Conservation (phyloP, 2,888 invertebrate species). For the Xylota sylvarum region DNA sequence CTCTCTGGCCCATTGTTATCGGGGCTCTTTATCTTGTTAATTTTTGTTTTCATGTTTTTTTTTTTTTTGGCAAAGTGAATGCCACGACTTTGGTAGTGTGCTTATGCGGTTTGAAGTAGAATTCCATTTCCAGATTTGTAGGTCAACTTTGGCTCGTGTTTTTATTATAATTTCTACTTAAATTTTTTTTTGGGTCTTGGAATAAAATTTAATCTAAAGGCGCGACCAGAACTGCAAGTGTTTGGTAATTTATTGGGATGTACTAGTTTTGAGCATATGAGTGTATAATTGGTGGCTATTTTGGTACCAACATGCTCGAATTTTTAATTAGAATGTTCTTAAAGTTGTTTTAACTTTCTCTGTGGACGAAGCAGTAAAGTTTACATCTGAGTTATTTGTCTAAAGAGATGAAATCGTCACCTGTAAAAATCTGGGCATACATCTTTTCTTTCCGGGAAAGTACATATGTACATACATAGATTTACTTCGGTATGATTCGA, state of each 20-base stretch:
- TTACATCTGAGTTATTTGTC: no score
- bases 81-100: conserved; percentile 34
- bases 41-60: conserved; percentile 14
- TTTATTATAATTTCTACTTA: not conserved
- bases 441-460: no score
- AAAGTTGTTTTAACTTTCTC: no score
- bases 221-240: conserved; percentile 1
- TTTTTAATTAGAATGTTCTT: not conserved
- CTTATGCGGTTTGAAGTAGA: conserved; percentile 8
- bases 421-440: no score
- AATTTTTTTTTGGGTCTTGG: not conserved
- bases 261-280: not conserved
- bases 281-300: not conserved
- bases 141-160: conserved; percentile 61
- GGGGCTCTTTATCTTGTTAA: conserved; percentile 35
- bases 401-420: no score
- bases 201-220: not conserved
- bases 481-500: no score
- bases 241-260: conserved; percentile 1
- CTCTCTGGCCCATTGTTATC: conserved; percentile 51
- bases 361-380: no score
- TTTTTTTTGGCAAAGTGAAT: conserved; percentile 49
- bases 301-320: not conserved
- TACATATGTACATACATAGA: no score
- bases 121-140: conserved; percentile 46